phyloP scores from a whole-genome alignment of 2,888 invertebrate species.

The Camponotus fellah region DNA sequence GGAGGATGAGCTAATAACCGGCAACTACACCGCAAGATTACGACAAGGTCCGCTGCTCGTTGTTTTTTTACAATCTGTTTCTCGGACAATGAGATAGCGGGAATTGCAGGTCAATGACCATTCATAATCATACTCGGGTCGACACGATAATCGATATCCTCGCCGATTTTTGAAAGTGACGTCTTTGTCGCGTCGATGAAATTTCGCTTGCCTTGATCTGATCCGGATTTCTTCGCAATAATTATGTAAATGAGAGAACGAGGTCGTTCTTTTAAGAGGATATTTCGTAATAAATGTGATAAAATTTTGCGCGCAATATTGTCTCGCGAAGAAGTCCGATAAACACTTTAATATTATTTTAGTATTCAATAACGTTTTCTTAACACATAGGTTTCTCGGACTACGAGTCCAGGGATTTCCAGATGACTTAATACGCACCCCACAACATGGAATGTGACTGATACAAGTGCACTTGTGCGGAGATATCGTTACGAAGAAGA shows the following conservation, averaged over 20 bases:
- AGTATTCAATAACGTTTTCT: neutral
- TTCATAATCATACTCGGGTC: neutral
- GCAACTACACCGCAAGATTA: neutral
- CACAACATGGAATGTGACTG: neutral
- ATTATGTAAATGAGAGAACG: neutral
- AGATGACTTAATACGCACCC: constrained; percentile 14
- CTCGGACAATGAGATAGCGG: neutral
- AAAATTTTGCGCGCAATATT: neutral
- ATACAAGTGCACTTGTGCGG: neutral
- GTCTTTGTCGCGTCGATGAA: neutral
- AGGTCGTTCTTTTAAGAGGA: neutral
- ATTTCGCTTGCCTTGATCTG: neutral
- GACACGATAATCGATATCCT: neutral
- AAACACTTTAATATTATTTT: neutral
- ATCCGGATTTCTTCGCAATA: neutral
- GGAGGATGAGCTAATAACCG: neutral
- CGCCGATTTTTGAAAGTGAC: constrained; percentile 17
- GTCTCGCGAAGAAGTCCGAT: neutral
- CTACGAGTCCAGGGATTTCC: constrained; percentile 20
- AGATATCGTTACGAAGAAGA: neutral
- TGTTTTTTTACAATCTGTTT: neutral
- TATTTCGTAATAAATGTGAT: neutral
- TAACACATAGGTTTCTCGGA: constrained; percentile 7
- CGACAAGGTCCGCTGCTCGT: neutral
- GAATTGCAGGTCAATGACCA: constrained; percentile 20